Evolutionary conservation across 1,140 invertebrate genomes (phyloP).

Genomic region (Acyrthosiphon pisum): DNA sequence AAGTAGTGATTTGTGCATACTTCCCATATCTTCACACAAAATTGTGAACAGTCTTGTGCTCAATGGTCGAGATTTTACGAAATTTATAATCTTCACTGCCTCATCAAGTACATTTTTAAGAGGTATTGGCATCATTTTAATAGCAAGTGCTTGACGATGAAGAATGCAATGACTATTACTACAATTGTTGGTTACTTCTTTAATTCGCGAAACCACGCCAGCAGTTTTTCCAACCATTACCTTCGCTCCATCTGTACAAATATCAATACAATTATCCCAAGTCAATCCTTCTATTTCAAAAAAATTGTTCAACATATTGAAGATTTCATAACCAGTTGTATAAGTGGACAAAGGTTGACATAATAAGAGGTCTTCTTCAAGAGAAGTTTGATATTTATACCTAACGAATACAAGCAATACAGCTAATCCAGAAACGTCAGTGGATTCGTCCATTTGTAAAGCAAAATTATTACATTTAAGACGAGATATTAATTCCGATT

Average conservation of each 20-base stretch:
- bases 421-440: constrained; percentile 13
- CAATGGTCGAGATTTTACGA: too few species aligned
- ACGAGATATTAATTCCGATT: constrained; percentile 6
- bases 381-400: background rate
- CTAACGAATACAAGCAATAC: constrained; percentile 9
- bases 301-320: too few species aligned
- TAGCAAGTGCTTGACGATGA: too few species aligned
- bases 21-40: too few species aligned
- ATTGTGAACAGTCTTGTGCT: too few species aligned
- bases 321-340: too few species aligned
- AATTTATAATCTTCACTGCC: too few species aligned
- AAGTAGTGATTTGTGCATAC: too few species aligned
- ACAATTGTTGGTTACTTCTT: constrained; percentile 19
- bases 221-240: constrained; percentile 31
- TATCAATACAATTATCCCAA: constrained; percentile 53
- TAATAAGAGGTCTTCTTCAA: constrained; percentile 1
- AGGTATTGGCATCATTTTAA: too few species aligned
- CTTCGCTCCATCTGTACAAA: constrained; percentile 36
- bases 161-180: too few species aligned
- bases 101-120: too few species aligned
- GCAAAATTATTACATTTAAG: background rate
- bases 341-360: background rate
- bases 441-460: constrained; percentile 2
- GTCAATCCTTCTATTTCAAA: too few species aligned
- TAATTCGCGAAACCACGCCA: constrained; percentile 15